Evolutionary conservation across 2,888 invertebrate species (phyloP).

Genomic region (Pediacus dermestoides): DNA sequence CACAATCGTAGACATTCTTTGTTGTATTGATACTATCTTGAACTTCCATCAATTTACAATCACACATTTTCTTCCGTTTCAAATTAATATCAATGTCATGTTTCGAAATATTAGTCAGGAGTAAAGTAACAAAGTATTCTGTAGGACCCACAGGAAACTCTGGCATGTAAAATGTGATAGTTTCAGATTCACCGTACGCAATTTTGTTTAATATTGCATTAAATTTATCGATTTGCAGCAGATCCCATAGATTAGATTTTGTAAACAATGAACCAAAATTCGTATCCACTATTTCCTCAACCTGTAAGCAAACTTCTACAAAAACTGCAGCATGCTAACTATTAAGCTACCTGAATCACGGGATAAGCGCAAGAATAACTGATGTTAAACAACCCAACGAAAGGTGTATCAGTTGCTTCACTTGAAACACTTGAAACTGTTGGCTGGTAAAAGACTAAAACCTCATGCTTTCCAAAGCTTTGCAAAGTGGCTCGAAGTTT

Average conservation of each 20-base stretch:
- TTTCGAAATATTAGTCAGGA: slow-evolving; percentile 39
- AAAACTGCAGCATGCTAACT: too few species aligned
- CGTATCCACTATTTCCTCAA: slow-evolving; percentile 43
- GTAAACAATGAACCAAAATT: slow-evolving; percentile 41
- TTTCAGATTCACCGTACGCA: slow-evolving; percentile 29
- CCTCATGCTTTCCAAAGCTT: too few species aligned
- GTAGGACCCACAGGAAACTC: slow-evolving; percentile 36
- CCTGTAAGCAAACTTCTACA: too few species aligned
- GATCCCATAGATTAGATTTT: slow-evolving; percentile 47
- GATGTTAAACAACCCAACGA: too few species aligned
- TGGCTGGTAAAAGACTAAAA: too few species aligned
- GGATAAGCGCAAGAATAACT: too few species aligned
- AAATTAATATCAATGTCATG: slow-evolving; percentile 35
- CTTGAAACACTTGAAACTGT: too few species aligned
- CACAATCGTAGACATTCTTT: slow-evolving; percentile 40
- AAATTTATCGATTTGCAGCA: slow-evolving; percentile 44
- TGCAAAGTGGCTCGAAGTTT: too few species aligned
- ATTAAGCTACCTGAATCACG: too few species aligned
- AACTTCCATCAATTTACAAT: slow-evolving; percentile 36
- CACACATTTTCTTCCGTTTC: slow-evolving; percentile 42
- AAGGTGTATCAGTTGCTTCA: too few species aligned
- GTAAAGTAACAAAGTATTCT: slow-evolving; percentile 34
- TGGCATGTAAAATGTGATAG: slow-evolving; percentile 37
- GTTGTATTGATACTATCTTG: slow-evolving; percentile 34
- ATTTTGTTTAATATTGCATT: slow-evolving; percentile 36